A percentile compares a stretch with the other conserved stretches of the same genome.
Conservation (phyloP, 2,888 invertebrate species). For the Antitype chi region DNA sequence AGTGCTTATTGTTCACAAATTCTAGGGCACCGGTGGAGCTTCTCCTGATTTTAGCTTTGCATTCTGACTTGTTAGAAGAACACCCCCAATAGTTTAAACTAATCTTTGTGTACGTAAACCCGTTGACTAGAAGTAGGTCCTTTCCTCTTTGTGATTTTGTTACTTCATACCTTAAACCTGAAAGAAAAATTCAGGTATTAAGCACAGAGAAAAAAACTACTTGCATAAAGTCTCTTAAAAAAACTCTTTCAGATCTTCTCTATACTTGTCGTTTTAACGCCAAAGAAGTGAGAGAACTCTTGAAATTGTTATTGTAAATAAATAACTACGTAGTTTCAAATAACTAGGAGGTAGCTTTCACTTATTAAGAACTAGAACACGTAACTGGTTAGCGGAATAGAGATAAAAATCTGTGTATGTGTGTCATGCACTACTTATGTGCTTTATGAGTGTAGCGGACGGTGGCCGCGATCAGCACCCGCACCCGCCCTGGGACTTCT, state of each 20-base stretch:
- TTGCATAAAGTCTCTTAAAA: neutral
- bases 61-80: constrained; percentile 32
- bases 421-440: neutral
- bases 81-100: constrained; percentile 49
- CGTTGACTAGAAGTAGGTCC: constrained; percentile 64
- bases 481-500: too few species aligned
- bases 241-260: neutral
- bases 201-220: too few species aligned
- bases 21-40: constrained; percentile 20
- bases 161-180: constrained; percentile 46
- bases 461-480: too few species aligned
- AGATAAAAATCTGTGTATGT: neutral
- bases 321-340: neutral
- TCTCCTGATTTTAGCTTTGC: constrained; percentile 74
- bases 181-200: constrained; percentile 26
- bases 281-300: neutral
- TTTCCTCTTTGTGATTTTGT: constrained; percentile 61
- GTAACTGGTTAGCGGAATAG: neutral
- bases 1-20: constrained; percentile 30
- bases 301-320: neutral
- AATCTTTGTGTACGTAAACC: constrained; percentile 66
- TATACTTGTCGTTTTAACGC: neutral
- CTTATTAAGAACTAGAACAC: neutral
- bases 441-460: too few species aligned
- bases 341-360: neutral